Percentiles rank a stretch among this genome's conserved stretches.
These are phyloP conservation scores for Martes martes DNA, from an alignment of 2,113 vertebrate species.

Conservation along the genomic window DNA sequence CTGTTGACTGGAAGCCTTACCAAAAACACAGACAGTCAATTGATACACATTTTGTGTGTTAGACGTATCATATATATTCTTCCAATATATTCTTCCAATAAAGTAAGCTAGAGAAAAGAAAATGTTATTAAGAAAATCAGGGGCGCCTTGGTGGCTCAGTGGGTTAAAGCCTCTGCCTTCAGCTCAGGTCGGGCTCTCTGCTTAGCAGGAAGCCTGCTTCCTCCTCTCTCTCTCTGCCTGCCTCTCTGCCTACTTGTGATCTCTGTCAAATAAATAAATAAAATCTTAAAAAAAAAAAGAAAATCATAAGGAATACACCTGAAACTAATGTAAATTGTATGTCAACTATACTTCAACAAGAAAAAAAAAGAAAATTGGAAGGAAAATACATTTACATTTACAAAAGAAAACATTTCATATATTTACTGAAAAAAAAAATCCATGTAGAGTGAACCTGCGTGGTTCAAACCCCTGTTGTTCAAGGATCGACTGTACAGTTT, in stretches of 20 bases:
- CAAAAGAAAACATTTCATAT: not conserved
- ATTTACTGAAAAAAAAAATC: not conserved
- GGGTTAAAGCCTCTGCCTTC: no score
- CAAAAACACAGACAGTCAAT: not conserved
- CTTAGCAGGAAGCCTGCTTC: no score
- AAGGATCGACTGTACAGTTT: not conserved
- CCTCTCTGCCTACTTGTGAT: no score
- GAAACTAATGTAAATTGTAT: not conserved
- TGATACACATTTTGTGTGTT: not conserved
- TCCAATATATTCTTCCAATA: not conserved
- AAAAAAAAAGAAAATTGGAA: not conserved
- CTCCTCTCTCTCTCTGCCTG: no score
- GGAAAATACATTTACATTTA: not conserved
- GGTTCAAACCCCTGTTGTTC: not conserved
- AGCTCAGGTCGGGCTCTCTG: no score
- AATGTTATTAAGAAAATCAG: not conserved
- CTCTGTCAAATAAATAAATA: no score
- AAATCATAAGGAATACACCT: not conserved
- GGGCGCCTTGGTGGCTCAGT: no score
- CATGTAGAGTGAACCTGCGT: not conserved
- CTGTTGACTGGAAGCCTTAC: not conserved
- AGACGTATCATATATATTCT: not conserved
- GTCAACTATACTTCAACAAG: not conserved
- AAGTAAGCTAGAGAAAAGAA: not conserved
- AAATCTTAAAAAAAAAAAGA: not conserved